These are phyloP conservation scores for Nasonovia ribisnigri DNA, from an alignment of 2,888 invertebrate genomes.

Conservation along the genomic window DNA sequence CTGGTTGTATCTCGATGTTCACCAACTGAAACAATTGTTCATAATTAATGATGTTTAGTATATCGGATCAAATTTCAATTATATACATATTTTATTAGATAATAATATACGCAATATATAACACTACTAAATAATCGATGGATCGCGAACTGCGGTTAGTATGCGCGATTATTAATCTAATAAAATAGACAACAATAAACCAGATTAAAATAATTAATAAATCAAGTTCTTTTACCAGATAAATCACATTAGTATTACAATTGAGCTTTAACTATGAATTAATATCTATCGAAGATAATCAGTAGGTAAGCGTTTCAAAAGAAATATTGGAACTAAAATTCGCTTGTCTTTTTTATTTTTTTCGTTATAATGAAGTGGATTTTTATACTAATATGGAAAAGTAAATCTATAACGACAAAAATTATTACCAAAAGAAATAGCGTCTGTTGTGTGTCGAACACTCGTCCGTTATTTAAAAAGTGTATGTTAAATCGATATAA, in stretches of 20 bases:
- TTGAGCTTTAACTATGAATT: not conserved
- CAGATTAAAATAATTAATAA: not conserved
- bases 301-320: not conserved
- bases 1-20: conserved; percentile 51
- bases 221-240: not conserved
- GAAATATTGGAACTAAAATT: not conserved
- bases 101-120: too few species aligned
- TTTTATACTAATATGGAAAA: not conserved
- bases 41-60: not conserved
- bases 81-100: not conserved
- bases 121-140: too few species aligned
- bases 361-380: not conserved
- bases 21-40: conserved; percentile 32
- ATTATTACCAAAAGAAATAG: not conserved
- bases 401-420: too few species aligned
- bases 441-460: not conserved
- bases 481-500: not conserved
- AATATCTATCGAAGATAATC: not conserved
- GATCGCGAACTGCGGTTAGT: too few species aligned
- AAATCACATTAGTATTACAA: not conserved
- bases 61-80: not conserved
- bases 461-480: not conserved
- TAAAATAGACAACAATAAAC: too few species aligned
- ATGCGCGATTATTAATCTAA: too few species aligned
- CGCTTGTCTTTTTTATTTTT: not conserved